Conservation (phyloP, 1,140 invertebrate genomes). For the Arion vulgaris region DNA sequence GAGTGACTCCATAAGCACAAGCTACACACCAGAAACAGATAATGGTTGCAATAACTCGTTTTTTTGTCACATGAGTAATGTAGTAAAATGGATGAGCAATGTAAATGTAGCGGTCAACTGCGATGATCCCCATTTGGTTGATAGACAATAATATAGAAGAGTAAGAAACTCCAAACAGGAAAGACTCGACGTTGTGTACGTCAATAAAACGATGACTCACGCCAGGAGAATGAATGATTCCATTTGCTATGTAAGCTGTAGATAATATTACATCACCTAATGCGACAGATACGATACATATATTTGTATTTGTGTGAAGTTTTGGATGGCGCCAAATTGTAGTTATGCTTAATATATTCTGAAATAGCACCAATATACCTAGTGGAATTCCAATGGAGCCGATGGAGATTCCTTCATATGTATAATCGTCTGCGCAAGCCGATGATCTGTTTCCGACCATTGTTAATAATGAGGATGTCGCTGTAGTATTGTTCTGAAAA, state of each 20-base stretch:
- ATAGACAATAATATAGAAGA: not conserved
- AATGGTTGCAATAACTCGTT: not conserved
- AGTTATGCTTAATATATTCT: not conserved
- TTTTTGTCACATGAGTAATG: not conserved
- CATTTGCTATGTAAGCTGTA: not conserved
- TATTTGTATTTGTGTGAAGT: not conserved
- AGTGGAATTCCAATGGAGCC: not conserved
- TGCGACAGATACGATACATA: not conserved
- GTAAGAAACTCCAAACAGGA: not conserved
- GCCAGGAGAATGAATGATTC: not conserved
- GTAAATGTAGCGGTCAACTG: not conserved
- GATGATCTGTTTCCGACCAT: not conserved
- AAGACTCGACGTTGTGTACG: not conserved
- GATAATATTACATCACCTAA: not conserved
- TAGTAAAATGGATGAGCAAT: conserved; percentile 3
- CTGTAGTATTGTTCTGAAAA: no score
- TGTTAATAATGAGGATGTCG: no score
- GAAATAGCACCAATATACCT: not conserved
- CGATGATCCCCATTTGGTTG: not conserved
- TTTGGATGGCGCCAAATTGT: not conserved
- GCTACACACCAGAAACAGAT: not conserved
- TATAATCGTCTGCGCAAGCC: not conserved
- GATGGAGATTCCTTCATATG: not conserved
- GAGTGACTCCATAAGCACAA: not conserved
- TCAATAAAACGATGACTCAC: not conserved